Base-by-base conservation (phyloP, 2,888 invertebrate species). In the Cheilosia vulpina region DNA sequence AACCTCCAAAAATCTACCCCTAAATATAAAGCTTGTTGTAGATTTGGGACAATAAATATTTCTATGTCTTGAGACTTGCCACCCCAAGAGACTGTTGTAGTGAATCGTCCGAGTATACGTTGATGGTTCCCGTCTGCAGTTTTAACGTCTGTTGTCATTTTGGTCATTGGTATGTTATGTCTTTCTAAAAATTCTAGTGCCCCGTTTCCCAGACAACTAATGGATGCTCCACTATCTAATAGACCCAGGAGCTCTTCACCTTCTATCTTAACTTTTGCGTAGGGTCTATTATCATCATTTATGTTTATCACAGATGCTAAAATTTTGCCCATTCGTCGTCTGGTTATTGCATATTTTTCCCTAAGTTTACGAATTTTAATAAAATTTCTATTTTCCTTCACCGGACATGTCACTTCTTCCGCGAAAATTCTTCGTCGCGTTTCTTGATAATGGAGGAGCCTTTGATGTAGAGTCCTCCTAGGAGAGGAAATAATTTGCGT, bases 241-340 rank as follows among this genome's bases (percentile, higher is more conserved):
- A 71, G 45, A 0, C 50, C 58, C 15, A n/a, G 1, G 0, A 71
- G 1, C 3, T 71, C 69, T 11, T 38, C 34, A 4, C 34, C 58
- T 24, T 4, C 53, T 55, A 55, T 43, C 31, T 19, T 15, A 7
- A 57, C 11, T 68, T 68, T 68, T 2, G 55, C 34, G 4, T 47
- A 57, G 21, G 57, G 57, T 41, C 34, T 69, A n/a, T 58, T 58
- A n/a, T 69, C 71, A 11, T 71, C 21, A 11, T 24, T 55, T 31
- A 55, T n/a, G n/a, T 11, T 24, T 55, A 27, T 24, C 31, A 55
- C 53, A 17, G 53, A 27, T 5, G 53, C 6, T 31, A 38, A 11
- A 24, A 24, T 66, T 2, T 53, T 53, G 24, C n/a, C 24, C 7
- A 11, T 52, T 13, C 6, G 5, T 27, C 6, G 38, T 13, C 9